Evolutionary conservation across 2,113 vertebrate genomes (phyloP).

Genomic region (Maylandia zebra): DNA sequence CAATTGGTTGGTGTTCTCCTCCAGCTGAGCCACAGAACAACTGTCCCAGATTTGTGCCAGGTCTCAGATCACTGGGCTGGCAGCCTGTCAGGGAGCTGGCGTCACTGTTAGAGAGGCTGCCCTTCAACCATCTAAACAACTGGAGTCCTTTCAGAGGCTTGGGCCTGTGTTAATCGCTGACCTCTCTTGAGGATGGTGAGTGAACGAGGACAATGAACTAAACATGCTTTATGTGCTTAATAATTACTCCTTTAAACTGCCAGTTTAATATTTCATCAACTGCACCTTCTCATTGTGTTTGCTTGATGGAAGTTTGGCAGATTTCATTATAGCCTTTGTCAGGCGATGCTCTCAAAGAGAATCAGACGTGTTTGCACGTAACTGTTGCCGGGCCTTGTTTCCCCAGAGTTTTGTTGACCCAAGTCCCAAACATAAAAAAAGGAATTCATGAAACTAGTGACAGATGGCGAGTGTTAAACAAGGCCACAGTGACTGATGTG

Average conservation of each 20-base stretch:
- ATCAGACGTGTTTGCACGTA: constrained; percentile 7
- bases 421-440: not conserved
- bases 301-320: constrained; percentile 12
- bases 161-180: not conserved
- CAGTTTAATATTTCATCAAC: not conserved
- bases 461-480: not conserved
- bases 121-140: not conserved
- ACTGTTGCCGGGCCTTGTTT: not conserved
- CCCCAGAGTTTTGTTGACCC: not conserved
- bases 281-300: not conserved
- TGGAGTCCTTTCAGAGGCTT: not conserved
- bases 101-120: not conserved
- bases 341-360: not conserved
- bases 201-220: not conserved
- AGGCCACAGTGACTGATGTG: not conserved
- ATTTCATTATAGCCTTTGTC: constrained; percentile 23
- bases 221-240: not conserved
- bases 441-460: not conserved
- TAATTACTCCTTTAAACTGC: not conserved
- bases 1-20: not conserved
- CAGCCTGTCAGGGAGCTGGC: not conserved
- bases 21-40: not conserved
- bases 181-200: not conserved
- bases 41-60: not conserved
- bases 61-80: not conserved